A percentile compares a stretch with the other conserved stretches of the same genome.
Conservation (phyloP, 2,797 vertebrate species). For the Chloroceryle amazona region DNA sequence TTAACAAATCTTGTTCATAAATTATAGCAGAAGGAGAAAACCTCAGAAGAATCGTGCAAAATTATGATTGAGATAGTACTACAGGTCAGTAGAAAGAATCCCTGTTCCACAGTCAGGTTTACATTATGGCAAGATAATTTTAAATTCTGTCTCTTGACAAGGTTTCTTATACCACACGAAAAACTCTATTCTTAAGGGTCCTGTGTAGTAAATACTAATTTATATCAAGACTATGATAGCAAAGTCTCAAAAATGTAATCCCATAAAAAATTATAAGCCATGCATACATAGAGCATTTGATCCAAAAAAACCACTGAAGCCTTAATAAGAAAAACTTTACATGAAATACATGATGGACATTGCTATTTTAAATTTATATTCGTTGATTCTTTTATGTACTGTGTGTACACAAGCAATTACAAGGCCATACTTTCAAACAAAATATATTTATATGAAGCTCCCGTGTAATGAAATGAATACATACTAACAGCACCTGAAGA, state of each 20-base stretch:
- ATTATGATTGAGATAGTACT: neutral
- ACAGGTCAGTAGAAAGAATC: neutral
- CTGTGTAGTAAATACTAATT: neutral
- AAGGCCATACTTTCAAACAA: neutral
- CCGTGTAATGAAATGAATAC: neutral
- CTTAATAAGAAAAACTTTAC: neutral
- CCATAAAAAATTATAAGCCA: neutral
- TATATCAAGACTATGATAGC: neutral
- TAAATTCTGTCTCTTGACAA: neutral
- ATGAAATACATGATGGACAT: neutral
- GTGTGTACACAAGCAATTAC: neutral
- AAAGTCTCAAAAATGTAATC: neutral
- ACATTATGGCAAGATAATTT: neutral
- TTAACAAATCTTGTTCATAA: neutral
- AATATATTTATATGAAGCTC: neutral
- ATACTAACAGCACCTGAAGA: neutral
- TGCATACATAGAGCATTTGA: neutral
- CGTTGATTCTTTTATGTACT: neutral
- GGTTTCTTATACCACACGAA: neutral
- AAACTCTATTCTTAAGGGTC: neutral
- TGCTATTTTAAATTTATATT: neutral
- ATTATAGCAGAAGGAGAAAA: neutral
- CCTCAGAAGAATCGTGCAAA: neutral
- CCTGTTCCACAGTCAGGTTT: neutral
- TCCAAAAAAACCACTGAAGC: neutral